These are phyloP conservation scores for Sigmodon hispidus DNA, from an alignment of 2,113 vertebrate species.

Conservation along the genomic window DNA sequence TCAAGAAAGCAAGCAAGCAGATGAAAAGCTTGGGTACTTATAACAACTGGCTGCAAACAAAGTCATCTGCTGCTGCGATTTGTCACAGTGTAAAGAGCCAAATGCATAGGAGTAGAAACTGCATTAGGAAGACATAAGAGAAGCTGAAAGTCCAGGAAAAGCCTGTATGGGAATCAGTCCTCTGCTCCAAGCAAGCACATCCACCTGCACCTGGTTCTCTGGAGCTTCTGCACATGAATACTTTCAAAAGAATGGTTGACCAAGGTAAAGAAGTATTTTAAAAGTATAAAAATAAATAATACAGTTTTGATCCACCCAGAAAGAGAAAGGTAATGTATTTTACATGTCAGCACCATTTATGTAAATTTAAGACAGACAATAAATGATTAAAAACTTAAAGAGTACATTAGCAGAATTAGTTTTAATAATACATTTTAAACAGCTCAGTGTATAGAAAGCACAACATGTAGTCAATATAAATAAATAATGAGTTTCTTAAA, in stretches of 20 bases:
- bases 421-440: background rate
- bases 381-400: background rate
- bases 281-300: background rate
- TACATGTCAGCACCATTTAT: background rate
- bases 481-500: background rate
- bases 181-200: background rate
- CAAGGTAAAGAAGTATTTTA: background rate
- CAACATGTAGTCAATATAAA: background rate
- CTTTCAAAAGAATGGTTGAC: background rate
- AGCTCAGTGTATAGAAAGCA: constrained; percentile 12
- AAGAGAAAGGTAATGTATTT: background rate
- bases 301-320: background rate
- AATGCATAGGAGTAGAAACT: background rate
- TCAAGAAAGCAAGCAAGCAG: background rate
- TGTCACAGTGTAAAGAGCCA: background rate
- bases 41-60: background rate
- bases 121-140: background rate
- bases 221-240: background rate
- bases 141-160: background rate
- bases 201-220: background rate
- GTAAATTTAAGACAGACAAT: background rate
- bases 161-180: background rate
- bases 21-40: background rate
- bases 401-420: background rate
- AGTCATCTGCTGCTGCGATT: background rate